Conservation (phyloP, 2,113 vertebrate genomes). For the western clawed frog (Xenopus tropicalis) region DNA sequence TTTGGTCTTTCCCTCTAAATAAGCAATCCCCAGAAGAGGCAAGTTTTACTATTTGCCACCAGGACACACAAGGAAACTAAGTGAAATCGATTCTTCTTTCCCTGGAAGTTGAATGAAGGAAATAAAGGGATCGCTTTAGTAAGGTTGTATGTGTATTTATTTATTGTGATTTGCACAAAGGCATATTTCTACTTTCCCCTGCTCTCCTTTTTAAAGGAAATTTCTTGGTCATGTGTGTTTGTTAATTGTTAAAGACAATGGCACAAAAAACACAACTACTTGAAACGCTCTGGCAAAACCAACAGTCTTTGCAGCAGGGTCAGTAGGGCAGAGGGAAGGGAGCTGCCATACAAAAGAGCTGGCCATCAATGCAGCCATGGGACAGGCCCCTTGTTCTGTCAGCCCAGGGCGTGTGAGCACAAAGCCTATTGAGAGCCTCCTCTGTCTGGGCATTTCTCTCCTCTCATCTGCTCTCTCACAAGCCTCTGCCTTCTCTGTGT, state of each 20-base stretch:
- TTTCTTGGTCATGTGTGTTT: constrained; percentile 42
- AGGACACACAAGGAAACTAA: too few species aligned
- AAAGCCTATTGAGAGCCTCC: constrained; percentile 4
- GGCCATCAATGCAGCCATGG: constrained; percentile 29
- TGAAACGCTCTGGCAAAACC: constrained; percentile 39
- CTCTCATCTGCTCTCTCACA: neutral
- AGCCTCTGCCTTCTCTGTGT: neutral
- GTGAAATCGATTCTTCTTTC: neutral
- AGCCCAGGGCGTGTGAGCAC: constrained; percentile 25
- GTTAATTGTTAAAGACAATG: constrained; percentile 41
- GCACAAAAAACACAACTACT: constrained; percentile 42
- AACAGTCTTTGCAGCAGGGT: constrained; percentile 39
- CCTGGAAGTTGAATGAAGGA: neutral
- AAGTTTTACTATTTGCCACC: too few species aligned
- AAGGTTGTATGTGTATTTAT: constrained; percentile 29
- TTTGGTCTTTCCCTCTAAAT: too few species aligned
- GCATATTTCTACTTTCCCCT: constrained; percentile 31
- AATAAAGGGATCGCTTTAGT: neutral
- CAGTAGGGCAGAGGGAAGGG: constrained; percentile 28
- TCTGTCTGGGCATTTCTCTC: neutral
- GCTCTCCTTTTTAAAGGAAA: constrained; percentile 27
- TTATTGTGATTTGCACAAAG: constrained; percentile 27
- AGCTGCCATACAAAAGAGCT: constrained; percentile 17
- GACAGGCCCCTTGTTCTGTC: constrained; percentile 25
- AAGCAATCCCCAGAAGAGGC: neutral